Base-by-base conservation (phyloP, 2,888 invertebrate genomes). In the Notocelia uddmanniana region DNA sequence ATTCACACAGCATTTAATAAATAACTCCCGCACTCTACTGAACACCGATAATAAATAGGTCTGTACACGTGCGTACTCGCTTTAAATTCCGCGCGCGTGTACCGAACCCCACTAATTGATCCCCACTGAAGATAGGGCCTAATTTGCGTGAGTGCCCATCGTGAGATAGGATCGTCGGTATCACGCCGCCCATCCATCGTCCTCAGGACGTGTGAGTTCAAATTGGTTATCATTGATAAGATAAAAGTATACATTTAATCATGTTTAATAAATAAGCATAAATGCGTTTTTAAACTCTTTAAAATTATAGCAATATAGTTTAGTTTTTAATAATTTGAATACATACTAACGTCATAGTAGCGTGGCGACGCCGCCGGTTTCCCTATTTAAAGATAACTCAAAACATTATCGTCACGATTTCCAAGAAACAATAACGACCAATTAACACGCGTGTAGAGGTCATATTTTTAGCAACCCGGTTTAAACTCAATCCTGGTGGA, bases 141-240 rank as follows among this genome's bases (percentile, higher is more conserved):
- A 86, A 85, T 87, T 85, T 86, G 83, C 83, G 81, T 82, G 84
- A 88, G 86, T 86, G 85, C 83, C 77, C 74, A 73, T 75, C 72
- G 76, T 78, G 78, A 77, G 77, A 74, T 74, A 76, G 59, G 68
- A 68, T 68, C 72, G 68, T 48, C 63, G 48, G 52, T 70, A 70
- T 64, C 70, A 50, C 37, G 67, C 18, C 45, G 60, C 64, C 71
- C 72, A 70, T 66, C 70, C 62, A 68, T 72, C 69, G 69, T 66
- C 21, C 15, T 2, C 31, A 50, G 23, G 37, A 23, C 66, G 45
- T 67, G 66, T 18, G 66, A 55, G 54, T 57, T 67, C 11, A n/a
- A 66, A 63, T 34, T 63, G 34, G 63, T 52, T 63, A 34, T 52
- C 52, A 37, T 52, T 54, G 37, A 54, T 26, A 54, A 52, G 64